Evolutionary conservation across 2,113 vertebrate genomes (phyloP).

Genomic region (Herpetotheres cachinnans): DNA sequence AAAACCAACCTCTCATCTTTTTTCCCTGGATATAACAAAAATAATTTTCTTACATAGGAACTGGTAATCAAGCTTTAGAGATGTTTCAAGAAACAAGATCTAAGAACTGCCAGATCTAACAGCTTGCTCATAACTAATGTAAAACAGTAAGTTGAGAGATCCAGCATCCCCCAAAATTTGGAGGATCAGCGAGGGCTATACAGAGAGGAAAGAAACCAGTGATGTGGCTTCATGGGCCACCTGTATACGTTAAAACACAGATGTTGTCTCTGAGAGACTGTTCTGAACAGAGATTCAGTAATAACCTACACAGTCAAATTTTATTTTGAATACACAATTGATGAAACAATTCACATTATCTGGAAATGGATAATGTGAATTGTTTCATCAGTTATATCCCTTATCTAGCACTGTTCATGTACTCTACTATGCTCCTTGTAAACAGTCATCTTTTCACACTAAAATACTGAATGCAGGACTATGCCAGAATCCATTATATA

Average conservation of each 20-base stretch:
- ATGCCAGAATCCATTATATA: background rate
- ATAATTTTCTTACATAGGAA: background rate
- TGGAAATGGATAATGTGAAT: rapidly evolving
- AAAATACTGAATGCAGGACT: background rate
- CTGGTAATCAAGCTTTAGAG: background rate
- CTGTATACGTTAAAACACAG: background rate
- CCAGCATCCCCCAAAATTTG: background rate
- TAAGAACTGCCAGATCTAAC: background rate
- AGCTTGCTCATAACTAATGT: background rate
- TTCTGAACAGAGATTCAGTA: background rate
- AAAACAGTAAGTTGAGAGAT: background rate
- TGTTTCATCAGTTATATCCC: background rate
- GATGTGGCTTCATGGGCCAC: background rate
- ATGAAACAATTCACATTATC: background rate
- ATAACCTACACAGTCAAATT: background rate
- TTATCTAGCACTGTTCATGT: background rate
- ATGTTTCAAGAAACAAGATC: background rate
- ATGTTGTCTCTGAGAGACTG: background rate
- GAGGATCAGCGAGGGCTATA: background rate
- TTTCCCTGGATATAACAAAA: background rate
- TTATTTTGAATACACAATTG: background rate
- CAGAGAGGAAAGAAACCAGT: background rate
- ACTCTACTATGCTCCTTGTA: background rate
- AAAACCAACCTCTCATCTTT: background rate
- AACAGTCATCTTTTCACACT: background rate